These are phyloP conservation scores for Danionella cerebrum DNA, from an alignment of 2,113 vertebrate species.

Conservation along the genomic window DNA sequence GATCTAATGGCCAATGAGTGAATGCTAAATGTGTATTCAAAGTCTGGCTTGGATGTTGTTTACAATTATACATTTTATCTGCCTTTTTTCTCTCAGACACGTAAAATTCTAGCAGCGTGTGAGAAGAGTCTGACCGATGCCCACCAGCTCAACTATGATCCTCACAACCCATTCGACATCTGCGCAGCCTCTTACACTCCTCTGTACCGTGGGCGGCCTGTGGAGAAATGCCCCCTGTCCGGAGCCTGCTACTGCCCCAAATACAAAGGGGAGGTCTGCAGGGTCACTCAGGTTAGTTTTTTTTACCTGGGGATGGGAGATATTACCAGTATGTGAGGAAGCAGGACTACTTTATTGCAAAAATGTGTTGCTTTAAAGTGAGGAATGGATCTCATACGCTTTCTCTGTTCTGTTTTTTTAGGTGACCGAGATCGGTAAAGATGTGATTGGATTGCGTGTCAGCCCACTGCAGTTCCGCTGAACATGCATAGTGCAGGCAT, in stretches of 20 bases:
- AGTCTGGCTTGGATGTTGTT: too few relatives aligned
- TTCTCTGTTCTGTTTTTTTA: conserved; percentile 40
- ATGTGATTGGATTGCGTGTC: conserved; percentile 90
- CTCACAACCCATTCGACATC: conserved; percentile 97
- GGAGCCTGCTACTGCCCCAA: conserved; percentile 89
- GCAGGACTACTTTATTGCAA: not conserved
- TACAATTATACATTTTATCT: not conserved
- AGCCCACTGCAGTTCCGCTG: conserved; percentile 95
- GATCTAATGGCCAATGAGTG: too few relatives aligned
- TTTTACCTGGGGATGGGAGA: not conserved
- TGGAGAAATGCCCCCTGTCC: conserved; percentile 91
- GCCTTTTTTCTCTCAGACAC: conserved; percentile 63
- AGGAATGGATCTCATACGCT: not conserved
- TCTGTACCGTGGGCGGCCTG: conserved; percentile 85
- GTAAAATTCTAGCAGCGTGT: conserved; percentile 89
- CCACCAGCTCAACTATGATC: conserved; percentile 91
- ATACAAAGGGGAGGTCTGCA: conserved; percentile 89
- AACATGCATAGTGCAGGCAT: conserved; percentile 12
- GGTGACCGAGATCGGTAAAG: conserved; percentile 93
- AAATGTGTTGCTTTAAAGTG: not conserved
- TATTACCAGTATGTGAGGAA: not conserved
- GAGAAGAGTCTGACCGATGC: conserved; percentile 86
- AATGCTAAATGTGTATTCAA: too few relatives aligned
- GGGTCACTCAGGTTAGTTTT: conserved; percentile 79
- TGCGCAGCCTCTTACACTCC: conserved; percentile 87